Conservation (phyloP, 2,113 vertebrate genomes). For the Heterotis niloticus region DNA sequence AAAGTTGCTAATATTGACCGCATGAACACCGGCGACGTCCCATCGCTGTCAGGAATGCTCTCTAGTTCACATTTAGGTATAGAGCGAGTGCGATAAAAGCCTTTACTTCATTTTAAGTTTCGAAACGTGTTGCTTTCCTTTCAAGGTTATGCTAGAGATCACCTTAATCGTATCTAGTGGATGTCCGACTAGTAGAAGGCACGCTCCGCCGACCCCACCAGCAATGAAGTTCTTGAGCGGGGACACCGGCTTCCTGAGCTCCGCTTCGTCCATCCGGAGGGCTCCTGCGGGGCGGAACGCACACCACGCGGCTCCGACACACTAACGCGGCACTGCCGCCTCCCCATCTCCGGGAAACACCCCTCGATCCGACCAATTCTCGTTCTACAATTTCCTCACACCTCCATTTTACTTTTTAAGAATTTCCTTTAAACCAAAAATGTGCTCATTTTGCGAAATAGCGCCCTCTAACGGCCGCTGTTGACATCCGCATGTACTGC, state of each 20-base stretch:
- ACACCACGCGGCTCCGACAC: not conserved
- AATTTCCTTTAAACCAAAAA: not conserved
- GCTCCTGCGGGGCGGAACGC: not conserved
- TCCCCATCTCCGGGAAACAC: not conserved
- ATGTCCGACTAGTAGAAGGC: slow-evolving; percentile 66
- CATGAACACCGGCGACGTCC: no score
- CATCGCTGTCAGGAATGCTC: no score
- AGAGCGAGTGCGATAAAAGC: no score
- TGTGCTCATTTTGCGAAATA: not conserved
- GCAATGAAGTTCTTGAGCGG: slow-evolving; percentile 67
- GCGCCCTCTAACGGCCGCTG: not conserved
- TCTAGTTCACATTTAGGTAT: no score
- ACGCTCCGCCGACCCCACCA: slow-evolving; percentile 57
- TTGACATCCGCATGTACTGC: not conserved
- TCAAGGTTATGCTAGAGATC: slow-evolving; percentile 16
- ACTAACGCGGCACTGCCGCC: not conserved
- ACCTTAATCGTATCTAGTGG: slow-evolving; percentile 74
- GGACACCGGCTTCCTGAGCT: slow-evolving; percentile 37
- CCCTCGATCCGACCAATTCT: no score
- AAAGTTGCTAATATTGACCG: no score
- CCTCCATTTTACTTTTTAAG: not conserved
- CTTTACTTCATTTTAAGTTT: not conserved
- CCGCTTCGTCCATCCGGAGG: slow-evolving; percentile 42
- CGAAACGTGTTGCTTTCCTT: not conserved
- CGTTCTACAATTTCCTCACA: no score